Evolutionary conservation across 1,140 invertebrate species (phyloP), one percentile per base, ranked within the genome.

Genomic region (Neuroterus valhalla): DNA sequence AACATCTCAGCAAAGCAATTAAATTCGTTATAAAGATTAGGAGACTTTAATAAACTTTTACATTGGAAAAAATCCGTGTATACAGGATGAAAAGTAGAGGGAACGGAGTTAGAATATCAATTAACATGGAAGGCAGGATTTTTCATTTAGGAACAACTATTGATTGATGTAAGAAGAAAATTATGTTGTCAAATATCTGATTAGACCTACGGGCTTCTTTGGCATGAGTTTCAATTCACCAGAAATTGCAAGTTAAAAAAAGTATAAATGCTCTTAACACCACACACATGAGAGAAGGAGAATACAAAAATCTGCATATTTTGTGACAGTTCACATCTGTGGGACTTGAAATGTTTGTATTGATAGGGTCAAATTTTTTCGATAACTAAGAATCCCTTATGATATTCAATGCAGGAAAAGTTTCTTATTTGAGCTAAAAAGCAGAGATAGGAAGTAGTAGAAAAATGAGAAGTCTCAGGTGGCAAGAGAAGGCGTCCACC

Each of bases 401-500:
- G 26, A 62, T 26, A 31, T 31, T 3, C 12, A 2, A 4, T 26
- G 11, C 15, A 26, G 14, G 26, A 55, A 62, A 62, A 38, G 55
- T 62, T 23, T 62, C 26, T 5, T 3, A 31, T 3, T 0, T 1
- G 31, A 2, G 0, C 23, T 62, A 12, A 31, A 62, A 62, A 62
- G 52, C 23, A 62, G 21, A 55, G 52, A 55, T 55, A 55, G 52
- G 26, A 31, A 55, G 21, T 15, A 23, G 52, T 55, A 26, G 52
- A 55, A 55, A 26, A 55, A 55, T 4, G 52, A 55, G 52, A 55
- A 14, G 52, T 10, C 52, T 55, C 52, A 55, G 52, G 52, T 55
- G 52, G 21, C 68, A 70, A 15, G 45, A 50, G 66, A 66, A 17
- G 14, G 62, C 66, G 45, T 66, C 17, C 50, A 68, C 26, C 70